Conservation (phyloP, 1,140 invertebrate species). For the Bombus impatiens region DNA sequence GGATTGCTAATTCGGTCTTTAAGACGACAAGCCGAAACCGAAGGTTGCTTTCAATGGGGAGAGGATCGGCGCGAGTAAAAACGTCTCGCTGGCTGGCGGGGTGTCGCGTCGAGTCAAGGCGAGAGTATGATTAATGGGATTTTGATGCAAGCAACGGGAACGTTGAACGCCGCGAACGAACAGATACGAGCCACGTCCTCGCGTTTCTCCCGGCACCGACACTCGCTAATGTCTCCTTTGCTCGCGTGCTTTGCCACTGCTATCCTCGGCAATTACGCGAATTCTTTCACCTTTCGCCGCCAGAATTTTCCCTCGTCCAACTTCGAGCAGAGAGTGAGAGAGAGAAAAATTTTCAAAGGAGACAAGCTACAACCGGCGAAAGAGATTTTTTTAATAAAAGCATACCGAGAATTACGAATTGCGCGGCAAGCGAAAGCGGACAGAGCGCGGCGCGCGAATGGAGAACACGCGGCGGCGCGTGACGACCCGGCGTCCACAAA, state of each 20-base stretch:
- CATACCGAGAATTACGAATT: no score
- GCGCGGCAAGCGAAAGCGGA: not conserved
- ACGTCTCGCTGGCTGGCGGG: not conserved
- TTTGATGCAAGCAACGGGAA: constrained; percentile 28
- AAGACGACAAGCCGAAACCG: not conserved
- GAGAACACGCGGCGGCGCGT: no score
- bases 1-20: not conserved
- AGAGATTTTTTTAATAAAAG: no score
- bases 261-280: no score
- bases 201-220: not conserved
- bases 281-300: not conserved
- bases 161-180: not conserved
- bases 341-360: no score
- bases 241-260: not conserved
- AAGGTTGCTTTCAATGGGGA: constrained; percentile 6
- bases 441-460: not conserved
- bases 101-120: constrained; percentile 1
- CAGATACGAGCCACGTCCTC: not conserved
- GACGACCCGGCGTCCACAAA: not conserved
- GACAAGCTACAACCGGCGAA: no score
- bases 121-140: constrained; percentile 35
- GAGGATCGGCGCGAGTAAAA: constrained; percentile 41
- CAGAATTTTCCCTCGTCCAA: no score
- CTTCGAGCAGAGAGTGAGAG: no score
- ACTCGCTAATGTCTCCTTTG: not conserved